A percentile compares a stretch with the other conserved stretches of the same genome.
Conservation (phyloP, 1,140 invertebrate genomes). For the Sipha flava region DNA sequence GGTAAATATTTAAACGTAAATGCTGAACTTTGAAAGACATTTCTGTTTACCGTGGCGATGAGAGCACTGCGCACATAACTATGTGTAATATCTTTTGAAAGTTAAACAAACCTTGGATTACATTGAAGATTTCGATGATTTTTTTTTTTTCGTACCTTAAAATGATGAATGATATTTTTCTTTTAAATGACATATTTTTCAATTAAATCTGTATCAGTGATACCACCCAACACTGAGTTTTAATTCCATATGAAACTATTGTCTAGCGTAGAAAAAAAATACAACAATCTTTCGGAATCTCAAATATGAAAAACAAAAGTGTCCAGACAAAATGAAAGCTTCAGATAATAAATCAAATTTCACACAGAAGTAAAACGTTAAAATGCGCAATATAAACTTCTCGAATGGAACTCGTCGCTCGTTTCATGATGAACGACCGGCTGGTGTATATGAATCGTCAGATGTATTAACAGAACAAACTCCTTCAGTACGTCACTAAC, state of each 20-base stretch:
- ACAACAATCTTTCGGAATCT: not conserved
- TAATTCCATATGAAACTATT: too few relatives aligned
- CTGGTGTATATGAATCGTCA: not conserved
- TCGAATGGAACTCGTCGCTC: not conserved
- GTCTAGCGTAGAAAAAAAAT: too few relatives aligned
- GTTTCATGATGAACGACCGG: slow-evolving; percentile 5
- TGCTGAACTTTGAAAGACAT: not conserved
- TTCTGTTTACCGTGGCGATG: not conserved
- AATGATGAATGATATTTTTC: too few relatives aligned
- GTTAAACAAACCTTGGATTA: not conserved
- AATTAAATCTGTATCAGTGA: too few relatives aligned
- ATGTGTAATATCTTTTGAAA: not conserved
- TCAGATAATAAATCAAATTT: not conserved
- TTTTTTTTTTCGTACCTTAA: too few relatives aligned
- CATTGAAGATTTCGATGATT: too few relatives aligned
- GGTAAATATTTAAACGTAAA: not conserved
- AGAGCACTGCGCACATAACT: not conserved
- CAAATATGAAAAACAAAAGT: not conserved
- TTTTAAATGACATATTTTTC: too few relatives aligned
- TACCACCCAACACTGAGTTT: too few relatives aligned
- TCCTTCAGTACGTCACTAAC: not conserved
- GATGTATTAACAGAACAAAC: not conserved
- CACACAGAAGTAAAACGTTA: not conserved
- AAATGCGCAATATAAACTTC: not conserved
- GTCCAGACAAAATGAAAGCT: not conserved